These are phyloP conservation scores for Indicator maculatus DNA, from an alignment of 2,113 vertebrate species.

Conservation along the genomic window DNA sequence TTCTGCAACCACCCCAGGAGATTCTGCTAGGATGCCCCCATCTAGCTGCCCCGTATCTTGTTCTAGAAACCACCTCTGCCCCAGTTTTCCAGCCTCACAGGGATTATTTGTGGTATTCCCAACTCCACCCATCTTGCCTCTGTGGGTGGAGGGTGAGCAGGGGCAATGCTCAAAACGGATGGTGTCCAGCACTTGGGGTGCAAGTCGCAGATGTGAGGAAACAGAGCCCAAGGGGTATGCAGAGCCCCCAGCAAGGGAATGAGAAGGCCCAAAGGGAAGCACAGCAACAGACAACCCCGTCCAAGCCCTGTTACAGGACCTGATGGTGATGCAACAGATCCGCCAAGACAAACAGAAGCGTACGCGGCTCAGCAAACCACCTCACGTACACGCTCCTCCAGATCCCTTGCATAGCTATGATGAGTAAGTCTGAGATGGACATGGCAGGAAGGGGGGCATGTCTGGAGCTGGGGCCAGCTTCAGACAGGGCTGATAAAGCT, in stretches of 20 bases:
- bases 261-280: neutral
- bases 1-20: neutral
- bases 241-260: neutral
- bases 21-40: neutral
- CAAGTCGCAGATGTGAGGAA: accelerated
- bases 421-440: neutral
- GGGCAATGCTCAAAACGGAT: neutral
- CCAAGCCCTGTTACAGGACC: accelerated
- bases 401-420: neutral
- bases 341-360: neutral
- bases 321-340: neutral
- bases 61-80: neutral
- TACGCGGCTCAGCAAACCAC: neutral
- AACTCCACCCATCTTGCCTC: neutral
- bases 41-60: neutral
- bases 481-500: neutral
- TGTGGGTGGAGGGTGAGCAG: neutral
- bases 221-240: accelerated
- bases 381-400: neutral
- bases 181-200: accelerated
- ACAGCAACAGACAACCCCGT: accelerated
- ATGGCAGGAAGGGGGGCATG: neutral
- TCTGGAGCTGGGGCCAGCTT: neutral
- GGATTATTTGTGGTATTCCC: neutral
- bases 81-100: neutral